Evolutionary conservation across 2,888 invertebrate species (phyloP), one percentile per base, ranked within the genome.

Genomic region (Cerastoderma edule): DNA sequence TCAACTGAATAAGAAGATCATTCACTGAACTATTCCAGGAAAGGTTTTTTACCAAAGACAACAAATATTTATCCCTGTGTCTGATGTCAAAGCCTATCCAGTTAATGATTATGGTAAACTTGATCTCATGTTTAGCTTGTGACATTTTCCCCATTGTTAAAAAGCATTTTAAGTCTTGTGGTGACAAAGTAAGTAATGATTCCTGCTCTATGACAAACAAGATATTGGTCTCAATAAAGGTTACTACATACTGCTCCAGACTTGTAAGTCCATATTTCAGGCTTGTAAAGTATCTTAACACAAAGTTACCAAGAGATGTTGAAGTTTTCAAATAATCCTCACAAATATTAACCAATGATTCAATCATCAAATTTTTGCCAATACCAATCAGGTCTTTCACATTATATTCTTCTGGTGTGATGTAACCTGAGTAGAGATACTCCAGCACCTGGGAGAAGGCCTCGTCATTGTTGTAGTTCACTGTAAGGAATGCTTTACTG

Each of bases 371-470:
- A 89, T 95, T 94, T 91, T 95, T 95, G 16, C 95, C 94, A 71
- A 95, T 90, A 78, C 94, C 92, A 53, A 95, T 89, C 65, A 95
- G 88, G 90, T 95, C 95, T 72, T 94, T 93, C 19, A 95, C 95
- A 89, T 94, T 95, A 33, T 93, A 92, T 81, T 94, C 93, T 84
- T 94, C 94, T 69, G 95, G 94, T 5, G 94, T 93, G 5, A 94
- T 94, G 83, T 93, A 93, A 6, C 95, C 95, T 28, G 95, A 95
- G 90, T 95, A 95, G 94, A 95, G 94, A 87, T 95, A 95, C 88
- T 94, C 94, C 35, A 95, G 90, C 63, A 95, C 93, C 92, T 91
- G 60, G 90, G 91, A 90, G 95, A 95, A 76, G 94, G 71, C 68
- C 27, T 65, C 94, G 75, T 93, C 94, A 72, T 95, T 94, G 81